Percentiles rank a stretch among this genome's conserved stretches.
phyloP scores from a whole-genome alignment of 1,140 invertebrate genomes.

The Pseudobourletiella spinata region DNA sequence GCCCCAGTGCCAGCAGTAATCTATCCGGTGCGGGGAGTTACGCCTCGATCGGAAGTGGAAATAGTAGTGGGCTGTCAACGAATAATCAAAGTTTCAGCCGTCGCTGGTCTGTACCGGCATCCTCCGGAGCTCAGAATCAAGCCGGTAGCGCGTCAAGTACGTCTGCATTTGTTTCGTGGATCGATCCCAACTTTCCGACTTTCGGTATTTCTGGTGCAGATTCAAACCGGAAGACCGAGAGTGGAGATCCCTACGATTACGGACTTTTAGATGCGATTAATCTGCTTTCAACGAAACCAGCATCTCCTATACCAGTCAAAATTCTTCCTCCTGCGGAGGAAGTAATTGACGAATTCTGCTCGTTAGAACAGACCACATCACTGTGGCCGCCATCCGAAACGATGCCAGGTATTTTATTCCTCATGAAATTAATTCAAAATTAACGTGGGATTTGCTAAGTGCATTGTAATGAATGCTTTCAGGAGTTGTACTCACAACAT shows the following conservation, averaged over 20 bases:
- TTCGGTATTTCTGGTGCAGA: background rate
- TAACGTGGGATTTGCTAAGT: background rate
- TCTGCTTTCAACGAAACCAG: slow-evolving; percentile 27
- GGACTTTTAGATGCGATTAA: slow-evolving; percentile 35
- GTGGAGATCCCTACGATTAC: slow-evolving; percentile 18
- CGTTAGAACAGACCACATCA: slow-evolving; percentile 24
- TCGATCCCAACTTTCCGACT: background rate
- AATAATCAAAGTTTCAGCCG: slow-evolving; percentile 20
- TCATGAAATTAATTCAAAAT: too few species aligned
- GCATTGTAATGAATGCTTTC: background rate
- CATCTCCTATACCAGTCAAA: slow-evolving; percentile 23
- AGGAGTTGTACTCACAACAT: slow-evolving; percentile 34
- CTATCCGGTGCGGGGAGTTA: background rate
- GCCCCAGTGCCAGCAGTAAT: slow-evolving; percentile 8
- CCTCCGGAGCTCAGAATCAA: slow-evolving; percentile 13
- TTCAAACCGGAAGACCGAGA: slow-evolving; percentile 8
- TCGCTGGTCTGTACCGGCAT: slow-evolving; percentile 32
- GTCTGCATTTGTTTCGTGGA: background rate
- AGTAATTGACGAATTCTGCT: slow-evolving; percentile 9
- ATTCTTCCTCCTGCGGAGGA: slow-evolving; percentile 18
- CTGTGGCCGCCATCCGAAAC: slow-evolving; percentile 34
- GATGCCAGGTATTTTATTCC: slow-evolving; percentile 30
- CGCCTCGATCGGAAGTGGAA: slow-evolving; percentile 2
- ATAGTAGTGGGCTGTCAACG: slow-evolving; percentile 1
- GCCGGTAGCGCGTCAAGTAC: background rate